A percentile compares a stretch with the other conserved stretches of the same genome.
These are phyloP conservation scores for Tragelaphus oryx DNA, from an alignment of 2,797 vertebrate genomes.

Conservation along the genomic window DNA sequence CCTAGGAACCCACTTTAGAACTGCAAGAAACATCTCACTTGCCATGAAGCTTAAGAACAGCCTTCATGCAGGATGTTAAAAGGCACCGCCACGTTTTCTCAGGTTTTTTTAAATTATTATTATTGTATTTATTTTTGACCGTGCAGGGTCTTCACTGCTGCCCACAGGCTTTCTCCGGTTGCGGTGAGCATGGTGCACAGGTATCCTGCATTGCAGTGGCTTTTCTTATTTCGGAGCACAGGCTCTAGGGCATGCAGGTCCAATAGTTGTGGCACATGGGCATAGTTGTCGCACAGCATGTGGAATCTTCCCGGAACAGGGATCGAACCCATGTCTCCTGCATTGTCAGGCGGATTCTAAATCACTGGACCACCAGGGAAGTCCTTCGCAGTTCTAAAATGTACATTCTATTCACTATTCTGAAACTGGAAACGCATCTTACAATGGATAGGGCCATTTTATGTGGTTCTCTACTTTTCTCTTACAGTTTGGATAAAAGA, in stretches of 20 bases:
- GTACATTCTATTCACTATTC: background rate
- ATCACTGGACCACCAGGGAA: background rate
- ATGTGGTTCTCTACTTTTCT: conserved; percentile 18
- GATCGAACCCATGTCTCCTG: background rate
- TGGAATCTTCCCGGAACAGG: background rate
- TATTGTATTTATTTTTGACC: background rate
- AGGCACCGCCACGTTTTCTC: background rate
- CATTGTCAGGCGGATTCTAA: background rate
- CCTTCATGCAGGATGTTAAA: background rate
- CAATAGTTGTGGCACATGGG: background rate
- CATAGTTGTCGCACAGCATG: background rate
- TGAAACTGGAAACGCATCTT: conserved; percentile 39
- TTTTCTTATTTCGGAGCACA: background rate
- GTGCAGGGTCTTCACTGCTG: background rate
- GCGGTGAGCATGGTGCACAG: background rate
- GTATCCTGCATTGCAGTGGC: background rate
- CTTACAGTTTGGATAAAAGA: conserved; percentile 1
- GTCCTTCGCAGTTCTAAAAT: background rate
- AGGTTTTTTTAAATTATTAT: background rate
- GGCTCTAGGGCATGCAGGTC: background rate
- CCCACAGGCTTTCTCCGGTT: background rate
- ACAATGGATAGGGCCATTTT: background rate
- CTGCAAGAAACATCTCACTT: conserved; percentile 17
- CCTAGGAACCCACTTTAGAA: conserved; percentile 15
- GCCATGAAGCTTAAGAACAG: background rate